phyloP scores from a whole-genome alignment of 2,888 invertebrate genomes.

The Sympetrum striolatum region DNA sequence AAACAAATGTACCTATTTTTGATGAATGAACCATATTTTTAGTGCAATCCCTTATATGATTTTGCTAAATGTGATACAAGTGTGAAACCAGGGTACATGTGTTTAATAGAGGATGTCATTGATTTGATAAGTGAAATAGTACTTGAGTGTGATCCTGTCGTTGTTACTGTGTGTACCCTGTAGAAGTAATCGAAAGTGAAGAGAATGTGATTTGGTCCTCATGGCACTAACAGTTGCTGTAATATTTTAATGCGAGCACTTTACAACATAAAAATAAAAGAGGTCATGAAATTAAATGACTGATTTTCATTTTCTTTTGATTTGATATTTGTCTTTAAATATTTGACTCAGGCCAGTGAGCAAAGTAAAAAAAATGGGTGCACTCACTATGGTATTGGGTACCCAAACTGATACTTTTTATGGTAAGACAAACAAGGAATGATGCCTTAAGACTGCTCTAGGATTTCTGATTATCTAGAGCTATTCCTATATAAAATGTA shows the following conservation, averaged over 20 bases:
- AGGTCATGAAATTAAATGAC: not conserved
- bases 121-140: not conserved
- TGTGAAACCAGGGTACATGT: conserved; percentile 10
- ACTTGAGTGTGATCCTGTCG: not conserved
- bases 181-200: conserved; percentile 11
- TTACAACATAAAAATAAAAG: not conserved
- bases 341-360: too few relatives aligned
- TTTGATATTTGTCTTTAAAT: not conserved
- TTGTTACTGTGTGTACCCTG: conserved; percentile 15
- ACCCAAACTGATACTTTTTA: too few relatives aligned
- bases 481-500: too few relatives aligned
- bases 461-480: too few relatives aligned
- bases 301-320: not conserved
- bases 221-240: conserved; percentile 36
- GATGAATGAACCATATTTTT: conserved; percentile 39
- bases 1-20: conserved; percentile 37
- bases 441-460: too few relatives aligned
- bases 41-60: conserved; percentile 38
- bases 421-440: too few relatives aligned
- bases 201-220: conserved; percentile 32
- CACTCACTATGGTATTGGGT: too few relatives aligned
- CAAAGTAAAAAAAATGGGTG: too few relatives aligned
- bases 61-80: conserved; percentile 29
- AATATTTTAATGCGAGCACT: conserved; percentile 30
- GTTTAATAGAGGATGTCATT: not conserved